phyloP scores from a whole-genome alignment of 2,888 invertebrate genomes.

The Villa cingulata region DNA sequence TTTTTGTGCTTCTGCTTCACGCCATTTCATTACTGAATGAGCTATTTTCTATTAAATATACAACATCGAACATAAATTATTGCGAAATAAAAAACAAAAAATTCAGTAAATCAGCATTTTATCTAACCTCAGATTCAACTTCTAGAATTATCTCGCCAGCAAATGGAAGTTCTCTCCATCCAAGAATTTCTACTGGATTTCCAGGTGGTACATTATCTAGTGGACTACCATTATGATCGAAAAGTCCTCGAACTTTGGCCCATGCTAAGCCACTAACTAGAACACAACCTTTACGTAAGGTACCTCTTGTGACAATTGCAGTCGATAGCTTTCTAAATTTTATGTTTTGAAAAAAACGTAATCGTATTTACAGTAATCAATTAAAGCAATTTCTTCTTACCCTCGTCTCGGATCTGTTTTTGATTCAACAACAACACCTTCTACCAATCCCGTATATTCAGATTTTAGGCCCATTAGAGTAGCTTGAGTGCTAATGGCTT shows the following conservation, averaged over 20 bases:
- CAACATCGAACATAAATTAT: too few relatives aligned
- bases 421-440: constrained; percentile 85
- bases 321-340: constrained; percentile 61
- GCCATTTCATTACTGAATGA: constrained; percentile 49
- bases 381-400: constrained; percentile 25
- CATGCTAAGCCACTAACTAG: constrained; percentile 73
- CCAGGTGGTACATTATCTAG: constrained; percentile 56
- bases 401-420: constrained; percentile 54
- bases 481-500: constrained; percentile 69
- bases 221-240: constrained; percentile 57
- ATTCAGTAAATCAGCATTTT: too few relatives aligned
- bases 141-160: constrained; percentile 82
- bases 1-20: constrained; percentile 45
- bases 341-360: not conserved
- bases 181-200: constrained; percentile 71
- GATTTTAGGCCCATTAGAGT: constrained; percentile 78
- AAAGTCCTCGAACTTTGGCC: constrained; percentile 71
- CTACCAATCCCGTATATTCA: constrained; percentile 70
- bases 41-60: constrained; percentile 53
- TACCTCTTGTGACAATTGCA: constrained; percentile 72
- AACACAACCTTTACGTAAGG: constrained; percentile 59
- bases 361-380: not conserved
- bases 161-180: constrained; percentile 80
- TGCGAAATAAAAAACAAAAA: not conserved
- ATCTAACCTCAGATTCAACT: constrained; percentile 56